Evolutionary conservation across 1,140 invertebrate genomes (phyloP).

Genomic region (Eriosoma lanigerum): DNA sequence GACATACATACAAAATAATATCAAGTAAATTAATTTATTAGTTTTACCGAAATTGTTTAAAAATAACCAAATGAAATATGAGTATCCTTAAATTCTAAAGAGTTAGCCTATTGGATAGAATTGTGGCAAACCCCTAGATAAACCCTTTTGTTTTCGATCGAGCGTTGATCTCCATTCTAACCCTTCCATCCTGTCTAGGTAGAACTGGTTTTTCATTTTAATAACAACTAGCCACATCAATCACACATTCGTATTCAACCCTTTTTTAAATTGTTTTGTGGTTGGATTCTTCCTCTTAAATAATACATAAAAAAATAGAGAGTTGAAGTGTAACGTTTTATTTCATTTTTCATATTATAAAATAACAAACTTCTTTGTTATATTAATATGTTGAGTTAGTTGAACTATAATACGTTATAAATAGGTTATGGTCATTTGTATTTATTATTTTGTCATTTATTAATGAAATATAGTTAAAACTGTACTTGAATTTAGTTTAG

Average conservation of each 20-base stretch:
- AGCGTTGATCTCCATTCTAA: not conserved
- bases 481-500: not conserved
- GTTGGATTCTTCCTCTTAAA: not conserved
- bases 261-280: constrained; percentile 2
- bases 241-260: constrained; percentile 4
- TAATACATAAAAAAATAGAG: not conserved
- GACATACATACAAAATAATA: too few relatives aligned
- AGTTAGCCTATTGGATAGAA: not conserved
- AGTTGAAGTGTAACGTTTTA: not conserved
- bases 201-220: constrained; percentile 41
- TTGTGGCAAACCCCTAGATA: not conserved
- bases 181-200: not conserved
- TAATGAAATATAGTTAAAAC: not conserved
- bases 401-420: too few relatives aligned
- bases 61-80: too few relatives aligned
- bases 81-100: not conserved
- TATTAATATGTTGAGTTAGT: not conserved
- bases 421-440: too few relatives aligned
- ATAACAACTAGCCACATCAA: constrained; percentile 18
- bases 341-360: not conserved
- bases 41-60: too few relatives aligned
- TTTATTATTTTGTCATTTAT: too few relatives aligned
- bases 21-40: too few relatives aligned
- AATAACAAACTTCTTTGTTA: too few relatives aligned
- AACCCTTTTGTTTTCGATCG: constrained; percentile 24